Percentiles rank a stretch among this genome's conserved stretches.
These are phyloP conservation scores for Stichodactyla helianthus DNA, from an alignment of 64 coral and sea anemone genomes.

Conservation along the genomic window DNA sequence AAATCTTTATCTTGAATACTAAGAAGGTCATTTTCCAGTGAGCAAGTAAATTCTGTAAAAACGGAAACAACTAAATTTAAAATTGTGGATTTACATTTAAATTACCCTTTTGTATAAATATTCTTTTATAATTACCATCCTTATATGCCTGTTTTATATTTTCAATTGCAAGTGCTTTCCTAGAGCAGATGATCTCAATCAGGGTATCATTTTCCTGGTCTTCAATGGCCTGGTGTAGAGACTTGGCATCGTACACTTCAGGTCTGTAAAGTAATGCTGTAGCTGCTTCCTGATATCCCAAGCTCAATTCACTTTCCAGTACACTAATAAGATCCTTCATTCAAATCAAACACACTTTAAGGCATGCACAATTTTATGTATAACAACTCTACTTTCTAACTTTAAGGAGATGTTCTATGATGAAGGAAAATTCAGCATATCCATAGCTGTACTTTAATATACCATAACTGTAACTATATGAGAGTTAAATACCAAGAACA, in stretches of 20 bases:
- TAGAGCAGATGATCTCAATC: slow-evolving; percentile 48
- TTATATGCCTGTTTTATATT: not conserved
- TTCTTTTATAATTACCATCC: not conserved
- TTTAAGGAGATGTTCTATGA: no score
- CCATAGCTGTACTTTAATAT: no score
- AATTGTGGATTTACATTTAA: no score
- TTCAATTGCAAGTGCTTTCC: slow-evolving; percentile 21
- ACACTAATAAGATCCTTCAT: slow-evolving; percentile 29
- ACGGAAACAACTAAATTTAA: not conserved
- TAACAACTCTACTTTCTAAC: no score
- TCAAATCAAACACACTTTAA: not conserved
- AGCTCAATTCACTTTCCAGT: slow-evolving; percentile 36
- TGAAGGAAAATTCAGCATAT: no score
- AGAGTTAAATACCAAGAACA: no score
- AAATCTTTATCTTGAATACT: slow-evolving; percentile 32
- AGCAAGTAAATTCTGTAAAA: slow-evolving; percentile 25
- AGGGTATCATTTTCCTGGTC: slow-evolving; percentile 33
- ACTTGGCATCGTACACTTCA: slow-evolving; percentile 31
- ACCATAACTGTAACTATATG: no score
- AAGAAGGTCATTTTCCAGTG: slow-evolving; percentile 35
- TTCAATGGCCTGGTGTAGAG: slow-evolving; percentile 46
- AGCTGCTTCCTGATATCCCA: slow-evolving; percentile 24
- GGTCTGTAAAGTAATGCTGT: slow-evolving; percentile 30
- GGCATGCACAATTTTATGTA: no score
- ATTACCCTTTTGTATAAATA: no score